These are phyloP conservation scores for Papilio helenus DNA, from an alignment of 1,140 invertebrate genomes.

Conservation along the genomic window DNA sequence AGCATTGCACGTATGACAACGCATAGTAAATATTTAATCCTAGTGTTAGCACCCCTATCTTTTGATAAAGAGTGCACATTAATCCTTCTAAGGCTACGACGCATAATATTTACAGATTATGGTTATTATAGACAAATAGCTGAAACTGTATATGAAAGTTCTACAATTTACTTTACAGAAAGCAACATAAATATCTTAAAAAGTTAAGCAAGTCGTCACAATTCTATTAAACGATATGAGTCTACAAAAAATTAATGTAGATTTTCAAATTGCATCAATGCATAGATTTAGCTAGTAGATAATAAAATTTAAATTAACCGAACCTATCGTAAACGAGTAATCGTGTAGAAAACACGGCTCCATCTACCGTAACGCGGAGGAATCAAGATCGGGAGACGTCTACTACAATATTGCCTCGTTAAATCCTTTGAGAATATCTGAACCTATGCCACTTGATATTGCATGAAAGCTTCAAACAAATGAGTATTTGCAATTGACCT, in stretches of 20 bases:
- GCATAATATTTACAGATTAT: neutral
- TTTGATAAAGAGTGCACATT: neutral
- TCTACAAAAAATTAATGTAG: neutral
- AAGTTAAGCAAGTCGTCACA: neutral
- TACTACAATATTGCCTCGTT: neutral
- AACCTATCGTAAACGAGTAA: neutral
- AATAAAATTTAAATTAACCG: conserved; percentile 2
- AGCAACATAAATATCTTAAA: neutral
- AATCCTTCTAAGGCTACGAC: neutral
- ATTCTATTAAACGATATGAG: too few species aligned
- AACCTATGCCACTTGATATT: neutral
- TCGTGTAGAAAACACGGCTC: conserved; percentile 6
- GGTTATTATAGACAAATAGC: neutral
- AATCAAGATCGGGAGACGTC: neutral
- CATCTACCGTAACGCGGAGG: neutral
- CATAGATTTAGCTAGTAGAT: neutral
- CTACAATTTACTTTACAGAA: neutral
- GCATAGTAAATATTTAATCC: neutral
- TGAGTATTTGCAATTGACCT: conserved; percentile 2
- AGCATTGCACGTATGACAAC: neutral
- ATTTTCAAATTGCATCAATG: neutral
- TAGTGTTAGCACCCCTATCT: neutral
- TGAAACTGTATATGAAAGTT: neutral
- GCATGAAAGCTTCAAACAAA: conserved; percentile 1
- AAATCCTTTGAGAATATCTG: conserved; percentile 6